A percentile compares a stretch with the other conserved stretches of the same genome.
These are phyloP conservation scores for Pelusios castaneus DNA, from an alignment of 2,113 vertebrate species.

Conservation along the genomic window DNA sequence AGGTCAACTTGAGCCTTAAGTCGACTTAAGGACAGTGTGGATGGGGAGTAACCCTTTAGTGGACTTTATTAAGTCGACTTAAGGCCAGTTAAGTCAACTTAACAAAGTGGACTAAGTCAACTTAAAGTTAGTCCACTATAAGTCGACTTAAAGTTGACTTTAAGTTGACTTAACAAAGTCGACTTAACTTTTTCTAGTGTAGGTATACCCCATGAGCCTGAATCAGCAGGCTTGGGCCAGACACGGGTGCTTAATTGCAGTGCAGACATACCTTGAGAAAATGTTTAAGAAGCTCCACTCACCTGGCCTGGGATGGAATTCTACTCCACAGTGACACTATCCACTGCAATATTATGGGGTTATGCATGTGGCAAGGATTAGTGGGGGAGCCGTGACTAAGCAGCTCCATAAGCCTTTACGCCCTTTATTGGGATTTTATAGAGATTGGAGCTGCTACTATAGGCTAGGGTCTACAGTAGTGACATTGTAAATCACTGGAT, in stretches of 20 bases:
- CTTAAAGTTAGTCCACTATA: too few relatives aligned
- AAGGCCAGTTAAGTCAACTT: too few relatives aligned
- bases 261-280: not conserved
- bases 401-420: not conserved
- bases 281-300: not conserved
- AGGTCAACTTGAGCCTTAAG: too few relatives aligned
- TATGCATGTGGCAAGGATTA: not conserved
- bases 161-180: too few relatives aligned
- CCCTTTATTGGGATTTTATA: not conserved
- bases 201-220: too few relatives aligned
- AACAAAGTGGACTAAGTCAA: too few relatives aligned
- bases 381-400: not conserved
- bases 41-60: too few relatives aligned
- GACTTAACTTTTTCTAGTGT: too few relatives aligned
- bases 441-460: not conserved
- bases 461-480: not conserved
- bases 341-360: not conserved
- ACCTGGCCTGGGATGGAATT: not conserved
- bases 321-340: not conserved
- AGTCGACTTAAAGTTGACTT: too few relatives aligned
- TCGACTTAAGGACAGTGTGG: too few relatives aligned
- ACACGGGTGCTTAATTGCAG: not conserved
- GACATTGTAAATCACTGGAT: not conserved
- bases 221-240: not conserved
- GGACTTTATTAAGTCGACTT: too few relatives aligned